These are phyloP conservation scores for Semotilus atromaculatus DNA, from an alignment of 2,797 vertebrate species.

Conservation along the genomic window DNA sequence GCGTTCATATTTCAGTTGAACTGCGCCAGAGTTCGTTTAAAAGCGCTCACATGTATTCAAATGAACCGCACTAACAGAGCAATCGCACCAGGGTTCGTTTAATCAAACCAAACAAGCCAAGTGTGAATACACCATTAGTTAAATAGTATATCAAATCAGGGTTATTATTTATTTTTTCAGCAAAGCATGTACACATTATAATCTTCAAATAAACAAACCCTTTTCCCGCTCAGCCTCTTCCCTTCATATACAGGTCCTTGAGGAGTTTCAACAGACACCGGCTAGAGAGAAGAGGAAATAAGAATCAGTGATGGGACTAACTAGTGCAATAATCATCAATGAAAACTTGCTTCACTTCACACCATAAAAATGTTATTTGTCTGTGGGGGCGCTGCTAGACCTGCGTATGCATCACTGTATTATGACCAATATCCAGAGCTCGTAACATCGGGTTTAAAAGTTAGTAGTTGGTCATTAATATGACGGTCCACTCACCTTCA, in stretches of 20 bases:
- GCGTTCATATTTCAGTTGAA: background rate
- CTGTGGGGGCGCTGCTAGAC: background rate
- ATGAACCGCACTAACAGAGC: background rate
- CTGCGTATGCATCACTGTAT: background rate
- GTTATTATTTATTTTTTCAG: too few relatives aligned
- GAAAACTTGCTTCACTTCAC: slow-evolving; percentile 14
- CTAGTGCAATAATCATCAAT: background rate
- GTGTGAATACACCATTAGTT: background rate
- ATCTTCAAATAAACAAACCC: slow-evolving; percentile 69
- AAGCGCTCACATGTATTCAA: background rate
- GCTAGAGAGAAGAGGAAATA: slow-evolving; percentile 66
- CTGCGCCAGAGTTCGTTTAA: background rate
- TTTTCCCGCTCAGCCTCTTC: slow-evolving; percentile 84
- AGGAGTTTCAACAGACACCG: slow-evolving; percentile 85
- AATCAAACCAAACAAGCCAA: background rate
- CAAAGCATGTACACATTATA: background rate
- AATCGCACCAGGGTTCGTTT: background rate
- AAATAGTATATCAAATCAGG: too few relatives aligned
- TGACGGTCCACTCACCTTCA: slow-evolving; percentile 76
- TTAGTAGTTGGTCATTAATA: background rate
- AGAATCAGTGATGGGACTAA: background rate
- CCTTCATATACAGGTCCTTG: slow-evolving; percentile 83
- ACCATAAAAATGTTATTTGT: background rate
- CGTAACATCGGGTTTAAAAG: background rate
- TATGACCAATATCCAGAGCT: slow-evolving; percentile 21